Conservation (phyloP, 23 tunicate genomes). For the Diplosoma virens region DNA sequence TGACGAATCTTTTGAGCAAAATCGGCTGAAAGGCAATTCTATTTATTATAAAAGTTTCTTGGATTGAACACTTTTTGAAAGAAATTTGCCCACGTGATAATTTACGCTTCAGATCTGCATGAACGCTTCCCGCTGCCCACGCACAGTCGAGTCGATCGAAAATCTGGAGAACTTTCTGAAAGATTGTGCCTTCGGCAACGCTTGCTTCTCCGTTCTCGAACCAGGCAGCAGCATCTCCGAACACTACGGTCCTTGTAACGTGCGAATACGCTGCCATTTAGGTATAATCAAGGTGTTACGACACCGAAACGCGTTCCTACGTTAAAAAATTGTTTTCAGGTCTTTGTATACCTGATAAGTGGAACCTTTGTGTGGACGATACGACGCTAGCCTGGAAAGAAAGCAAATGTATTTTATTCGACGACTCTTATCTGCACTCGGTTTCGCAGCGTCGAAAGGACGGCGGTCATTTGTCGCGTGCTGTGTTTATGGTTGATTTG, state of each 20-base stretch:
- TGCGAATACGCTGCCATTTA: slow-evolving; percentile 75
- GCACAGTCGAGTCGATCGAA: slow-evolving; percentile 25
- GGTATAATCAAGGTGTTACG: slow-evolving; percentile 36
- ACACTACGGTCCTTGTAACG: slow-evolving; percentile 86
- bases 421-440: slow-evolving; percentile 70
- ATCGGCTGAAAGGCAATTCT: too few relatives aligned
- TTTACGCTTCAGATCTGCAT: slow-evolving; percentile 17
- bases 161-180: slow-evolving; percentile 20
- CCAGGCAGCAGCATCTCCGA: slow-evolving; percentile 59
- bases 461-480: neutral
- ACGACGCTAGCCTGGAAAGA: slow-evolving; percentile 18
- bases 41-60: too few relatives aligned
- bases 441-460: slow-evolving; percentile 7
- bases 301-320: neutral
- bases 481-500: slow-evolving; percentile 70
- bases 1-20: too few relatives aligned
- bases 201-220: slow-evolving; percentile 74
- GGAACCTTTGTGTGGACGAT: slow-evolving; percentile 35
- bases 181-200: slow-evolving; percentile 71
- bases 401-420: slow-evolving; percentile 57
- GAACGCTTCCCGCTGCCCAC: slow-evolving; percentile 54
- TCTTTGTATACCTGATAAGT: slow-evolving; percentile 21
- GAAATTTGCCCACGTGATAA: too few relatives aligned
- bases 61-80: too few relatives aligned
- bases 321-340: slow-evolving; percentile 18